Percentiles rank a stretch among this genome's conserved stretches.
phyloP scores from a whole-genome alignment of 1,140 invertebrate species.

The Condylostylus longicornis region DNA sequence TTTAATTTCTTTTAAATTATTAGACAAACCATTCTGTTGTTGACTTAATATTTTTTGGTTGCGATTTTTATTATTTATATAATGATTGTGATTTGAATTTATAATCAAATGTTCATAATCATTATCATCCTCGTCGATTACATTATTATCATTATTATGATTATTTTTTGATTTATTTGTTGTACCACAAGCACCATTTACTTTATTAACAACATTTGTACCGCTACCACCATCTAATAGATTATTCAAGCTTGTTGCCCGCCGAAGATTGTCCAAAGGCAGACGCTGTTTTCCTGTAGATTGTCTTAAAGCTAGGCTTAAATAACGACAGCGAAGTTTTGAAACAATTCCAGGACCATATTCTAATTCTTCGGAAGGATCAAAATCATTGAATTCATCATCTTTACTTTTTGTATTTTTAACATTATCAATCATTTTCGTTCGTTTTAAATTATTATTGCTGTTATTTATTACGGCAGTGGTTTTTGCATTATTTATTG shows the following conservation, averaged over 20 bases:
- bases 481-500: too few species aligned
- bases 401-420: too few species aligned
- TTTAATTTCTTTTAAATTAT: too few species aligned
- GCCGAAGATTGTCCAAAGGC: constrained; percentile 47
- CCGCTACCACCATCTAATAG: constrained; percentile 50
- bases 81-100: too few species aligned
- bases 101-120: constrained; percentile 10
- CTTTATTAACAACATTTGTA: constrained; percentile 27
- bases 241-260: constrained; percentile 73
- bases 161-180: too few species aligned
- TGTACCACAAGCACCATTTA: constrained; percentile 7
- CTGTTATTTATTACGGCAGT: too few species aligned
- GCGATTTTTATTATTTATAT: too few species aligned
- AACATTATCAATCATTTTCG: too few species aligned
- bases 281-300: constrained; percentile 41
- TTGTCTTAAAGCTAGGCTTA: constrained; percentile 62
- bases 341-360: constrained; percentile 87
- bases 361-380: constrained; percentile 52
- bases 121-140: constrained; percentile 11
- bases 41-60: too few species aligned
- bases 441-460: too few species aligned
- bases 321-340: constrained; percentile 65
- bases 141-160: constrained; percentile 4
- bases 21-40: too few species aligned
- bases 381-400: too few species aligned